phyloP scores from a whole-genome alignment of 2,888 invertebrate species.

The Lepetodrilus schrolli region DNA sequence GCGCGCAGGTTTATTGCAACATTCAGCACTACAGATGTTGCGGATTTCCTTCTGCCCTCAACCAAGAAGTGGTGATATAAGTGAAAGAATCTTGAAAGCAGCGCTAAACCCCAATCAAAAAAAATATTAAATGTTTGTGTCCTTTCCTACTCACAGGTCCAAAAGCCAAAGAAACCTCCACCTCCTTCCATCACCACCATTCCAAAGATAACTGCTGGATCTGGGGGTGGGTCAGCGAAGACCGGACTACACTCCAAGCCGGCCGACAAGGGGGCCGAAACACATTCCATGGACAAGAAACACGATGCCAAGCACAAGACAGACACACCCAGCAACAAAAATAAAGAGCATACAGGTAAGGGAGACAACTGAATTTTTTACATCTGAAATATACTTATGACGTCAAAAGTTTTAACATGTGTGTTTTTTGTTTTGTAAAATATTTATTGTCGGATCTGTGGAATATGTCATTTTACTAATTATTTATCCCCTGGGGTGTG shows the following conservation, averaged over 20 bases:
- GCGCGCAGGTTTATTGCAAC: no score
- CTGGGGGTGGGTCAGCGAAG: background rate
- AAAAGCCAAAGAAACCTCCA: constrained; percentile 66
- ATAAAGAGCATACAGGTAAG: constrained; percentile 3
- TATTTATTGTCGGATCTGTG: no score
- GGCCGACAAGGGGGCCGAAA: constrained; percentile 49
- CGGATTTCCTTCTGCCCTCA: no score
- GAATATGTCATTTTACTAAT: no score
- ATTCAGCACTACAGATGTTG: no score
- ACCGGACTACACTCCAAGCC: constrained; percentile 48
- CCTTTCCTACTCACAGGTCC: constrained; percentile 40
- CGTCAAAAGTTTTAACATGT: no score
- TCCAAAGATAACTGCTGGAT: background rate
- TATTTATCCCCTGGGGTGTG: no score
- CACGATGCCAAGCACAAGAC: constrained; percentile 3
- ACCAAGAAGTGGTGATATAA: no score
- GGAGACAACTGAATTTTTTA: no score
- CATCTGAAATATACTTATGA: no score
- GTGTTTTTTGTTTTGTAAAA: no score
- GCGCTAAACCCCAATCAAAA: background rate
- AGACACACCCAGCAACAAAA: background rate
- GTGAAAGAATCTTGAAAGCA: no score
- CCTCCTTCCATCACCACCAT: constrained; percentile 54
- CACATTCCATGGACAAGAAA: background rate
- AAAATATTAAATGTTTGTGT: background rate